Evolutionary conservation across 1,140 invertebrate species (phyloP).

Genomic region (Ooceraea biroi): DNA sequence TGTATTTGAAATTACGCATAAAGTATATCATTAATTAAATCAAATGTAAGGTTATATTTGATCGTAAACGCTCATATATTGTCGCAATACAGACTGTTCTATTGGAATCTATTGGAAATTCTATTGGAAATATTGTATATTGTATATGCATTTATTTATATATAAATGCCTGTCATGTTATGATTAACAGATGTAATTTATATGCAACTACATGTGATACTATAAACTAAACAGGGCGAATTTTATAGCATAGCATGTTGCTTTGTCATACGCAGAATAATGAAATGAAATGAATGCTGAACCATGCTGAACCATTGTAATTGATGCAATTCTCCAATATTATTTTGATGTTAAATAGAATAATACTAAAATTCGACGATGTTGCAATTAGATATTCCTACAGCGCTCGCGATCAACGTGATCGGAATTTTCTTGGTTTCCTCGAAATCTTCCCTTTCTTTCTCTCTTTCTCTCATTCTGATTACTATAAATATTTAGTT

Average conservation of each 20-base stretch:
- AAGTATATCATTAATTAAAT: conserved; percentile 51
- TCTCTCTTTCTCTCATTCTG: conserved; percentile 4
- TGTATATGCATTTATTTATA: no score
- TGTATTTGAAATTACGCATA: neutral
- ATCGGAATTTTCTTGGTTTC: conserved; percentile 1
- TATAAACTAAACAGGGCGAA: conserved; percentile 26
- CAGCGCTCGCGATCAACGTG: conserved; percentile 37
- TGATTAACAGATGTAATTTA: conserved; percentile 47
- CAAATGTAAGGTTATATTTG: conserved; percentile 34
- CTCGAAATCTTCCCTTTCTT: neutral
- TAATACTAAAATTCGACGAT: neutral
- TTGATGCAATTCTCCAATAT: neutral
- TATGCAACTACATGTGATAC: neutral
- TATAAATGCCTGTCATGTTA: conserved; percentile 17
- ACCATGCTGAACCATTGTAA: neutral
- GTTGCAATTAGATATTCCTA: conserved; percentile 61
- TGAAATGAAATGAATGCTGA: neutral
- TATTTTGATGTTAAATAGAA: conserved; percentile 21
- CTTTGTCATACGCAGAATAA: conserved; percentile 21
- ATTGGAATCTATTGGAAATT: conserved; percentile 43
- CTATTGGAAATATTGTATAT: conserved; percentile 39
- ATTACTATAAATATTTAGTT: conserved; percentile 19
- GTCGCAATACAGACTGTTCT: conserved; percentile 13
- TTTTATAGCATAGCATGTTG: conserved; percentile 45
- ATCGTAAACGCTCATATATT: conserved; percentile 19